A percentile compares a stretch with the other conserved stretches of the same genome.
Evolutionary conservation across 2,888 invertebrate genomes (phyloP).

Genomic region (Eurois occulta): DNA sequence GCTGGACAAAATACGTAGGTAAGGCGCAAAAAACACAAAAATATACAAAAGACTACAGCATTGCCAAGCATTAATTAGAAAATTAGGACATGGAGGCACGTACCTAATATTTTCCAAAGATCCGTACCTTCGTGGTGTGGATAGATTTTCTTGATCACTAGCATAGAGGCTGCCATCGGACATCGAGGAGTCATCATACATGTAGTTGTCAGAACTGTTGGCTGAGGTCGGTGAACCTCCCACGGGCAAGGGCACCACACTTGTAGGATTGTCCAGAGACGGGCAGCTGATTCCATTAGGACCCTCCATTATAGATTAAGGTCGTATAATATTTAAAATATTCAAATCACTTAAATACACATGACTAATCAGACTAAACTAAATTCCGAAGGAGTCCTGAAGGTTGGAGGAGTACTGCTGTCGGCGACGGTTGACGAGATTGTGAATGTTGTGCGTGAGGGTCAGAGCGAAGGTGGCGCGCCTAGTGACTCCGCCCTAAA

Average conservation of each 20-base stretch:
- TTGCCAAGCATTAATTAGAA: conserved; percentile 19
- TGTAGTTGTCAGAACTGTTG: conserved; percentile 92
- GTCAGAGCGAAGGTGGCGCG: conserved; percentile 65
- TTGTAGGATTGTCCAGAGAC: conserved; percentile 67
- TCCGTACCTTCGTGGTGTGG: conserved; percentile 91
- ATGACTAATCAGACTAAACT: conserved; percentile 9
- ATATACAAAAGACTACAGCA: not conserved
- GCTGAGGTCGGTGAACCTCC: conserved; percentile 85
- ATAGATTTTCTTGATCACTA: conserved; percentile 95
- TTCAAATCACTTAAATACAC: conserved; percentile 25
- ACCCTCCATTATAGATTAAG: conserved; percentile 72
- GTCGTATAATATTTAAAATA: conserved; percentile 64
- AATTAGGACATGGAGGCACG: not conserved
- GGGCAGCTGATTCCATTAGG: conserved; percentile 71
- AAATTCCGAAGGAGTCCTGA: conserved; percentile 6
- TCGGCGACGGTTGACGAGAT: conserved; percentile 42
- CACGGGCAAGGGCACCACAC: conserved; percentile 68
- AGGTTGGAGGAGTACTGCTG: conserved; percentile 37
- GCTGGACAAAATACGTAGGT: not conserved
- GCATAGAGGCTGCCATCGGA: conserved; percentile 93
- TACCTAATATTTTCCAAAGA: conserved; percentile 12
- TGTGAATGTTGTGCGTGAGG: conserved; percentile 51
- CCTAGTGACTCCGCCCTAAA: conserved; percentile 69
- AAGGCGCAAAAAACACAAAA: not conserved
- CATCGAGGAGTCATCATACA: conserved; percentile 91